Conservation (phyloP, 2,888 invertebrate genomes). For the Patella depressa region DNA sequence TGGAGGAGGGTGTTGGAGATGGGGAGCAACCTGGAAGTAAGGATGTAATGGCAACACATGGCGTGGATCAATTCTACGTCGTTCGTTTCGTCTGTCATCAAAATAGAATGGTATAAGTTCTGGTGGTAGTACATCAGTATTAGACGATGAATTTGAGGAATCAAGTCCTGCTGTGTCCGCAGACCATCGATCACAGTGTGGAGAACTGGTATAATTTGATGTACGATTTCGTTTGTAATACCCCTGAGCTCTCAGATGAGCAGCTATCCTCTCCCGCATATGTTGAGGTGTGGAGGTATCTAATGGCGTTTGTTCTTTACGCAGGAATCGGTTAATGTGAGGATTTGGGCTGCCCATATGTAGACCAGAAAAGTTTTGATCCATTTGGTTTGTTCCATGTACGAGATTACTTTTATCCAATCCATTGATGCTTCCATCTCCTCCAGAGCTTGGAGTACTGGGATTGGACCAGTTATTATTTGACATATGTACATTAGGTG, state of each 20-base stretch:
- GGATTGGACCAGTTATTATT: constrained; percentile 18
- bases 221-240: constrained; percentile 18
- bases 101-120: constrained; percentile 22
- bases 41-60: constrained; percentile 13
- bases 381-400: neutral
- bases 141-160: neutral
- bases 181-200: constrained; percentile 26
- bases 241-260: constrained; percentile 19
- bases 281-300: constrained; percentile 18
- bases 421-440: constrained; percentile 12
- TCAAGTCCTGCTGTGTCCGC: constrained; percentile 24
- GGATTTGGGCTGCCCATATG: constrained; percentile 10
- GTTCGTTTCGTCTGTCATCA: constrained; percentile 6
- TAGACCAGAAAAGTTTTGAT: neutral
- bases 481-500: constrained; percentile 1
- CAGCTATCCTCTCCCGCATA: constrained; percentile 19
- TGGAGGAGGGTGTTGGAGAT: constrained; percentile 19
- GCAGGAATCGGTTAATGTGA: neutral
- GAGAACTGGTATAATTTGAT: constrained; percentile 23
- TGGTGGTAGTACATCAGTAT: constrained; percentile 17
- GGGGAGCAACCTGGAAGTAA: constrained; percentile 7
- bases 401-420: neutral
- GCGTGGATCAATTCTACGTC: constrained; percentile 20
- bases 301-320: constrained; percentile 18
- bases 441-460: constrained; percentile 24